Base-by-base conservation (phyloP, 2,888 invertebrate genomes). In the Nowickia ferox region DNA sequence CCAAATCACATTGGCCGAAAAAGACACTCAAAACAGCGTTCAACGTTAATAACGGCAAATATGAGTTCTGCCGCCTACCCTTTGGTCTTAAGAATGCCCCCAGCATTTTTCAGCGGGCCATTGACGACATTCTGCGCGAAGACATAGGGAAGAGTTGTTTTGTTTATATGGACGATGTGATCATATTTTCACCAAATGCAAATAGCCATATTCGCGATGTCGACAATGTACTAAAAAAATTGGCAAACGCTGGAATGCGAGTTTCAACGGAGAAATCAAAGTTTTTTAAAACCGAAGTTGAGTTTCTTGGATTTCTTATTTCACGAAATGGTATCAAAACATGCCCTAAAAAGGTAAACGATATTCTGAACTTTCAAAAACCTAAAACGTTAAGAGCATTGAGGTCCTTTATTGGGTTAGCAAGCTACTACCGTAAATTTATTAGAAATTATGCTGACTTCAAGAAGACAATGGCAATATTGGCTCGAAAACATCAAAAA, bases 41-140 rank as follows among this genome's bases (percentile, higher is more conserved):
- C 22, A 88, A 89, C 3, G 89, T 89, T n/a, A 89, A 88, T 42
- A 65, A 81, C 9, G 92, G 91, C 30, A 92, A 92, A 81, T 92
- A 88, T 69, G 89, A 92, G 84, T 92, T 88, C 72, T 86, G 80
- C 9, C 74, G 91, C 15, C 90, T 92, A 89, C 91, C 91, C 0
- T 91, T 93, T 86, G 91, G 46, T 2, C 30, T 30, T 30, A 30
- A 30, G 0, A 30, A 30, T 30, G 30, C 30, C 30, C 30, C 30
- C 30, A 5, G 68, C n/a, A 68, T 68, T 17, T 68, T 68, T 38
- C 68, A 68, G n/a, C 68, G 55, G 9, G 55, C 44, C 55, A 71
- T 71, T 57, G 87, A 88, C 65, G 88, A 88, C 46, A 86, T 88
- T 3, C 61, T 87, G 1, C 71, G 87, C 1, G 63, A 78, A n/a